Base-by-base conservation (phyloP, 2,888 invertebrate genomes). In the Cantharis rufa region DNA sequence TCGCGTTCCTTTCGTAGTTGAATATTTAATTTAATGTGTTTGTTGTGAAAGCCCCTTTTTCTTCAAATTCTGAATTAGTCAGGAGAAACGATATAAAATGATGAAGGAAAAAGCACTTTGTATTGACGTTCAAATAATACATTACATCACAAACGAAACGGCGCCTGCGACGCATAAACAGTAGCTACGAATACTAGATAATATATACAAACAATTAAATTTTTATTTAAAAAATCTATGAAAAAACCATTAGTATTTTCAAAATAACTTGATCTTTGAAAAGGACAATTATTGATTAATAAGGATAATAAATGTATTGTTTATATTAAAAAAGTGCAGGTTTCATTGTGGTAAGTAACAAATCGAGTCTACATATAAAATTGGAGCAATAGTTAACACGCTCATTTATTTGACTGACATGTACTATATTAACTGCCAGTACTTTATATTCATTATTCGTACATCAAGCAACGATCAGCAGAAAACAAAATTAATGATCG, bases 391-490 rank as follows among this genome's bases (percentile, higher is more conserved):
- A 74, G 74, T 74, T 74, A 74, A 74, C 74, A 70, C 74, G 74
- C 74, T 74, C 74, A 77, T 72, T 77, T 71, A 63, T 75, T 71
- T 78, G 69, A 78, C 72, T 75, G 72, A 78, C 72, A 72, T 72
- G 70, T 71, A 66, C 71, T 77, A 74, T 75, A 78, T 78, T 78
- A 78, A 78, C 75, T 70, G 48, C 21, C 48, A 66, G 69, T 69
- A 70, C 71, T 76, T 76, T 76, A 76, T 78, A 76, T 78, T 78
- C 78, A 74, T 78, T 76, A 78, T 78, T 78, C 78, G 74, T 78
- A 76, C 75, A 74, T 74, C 74, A 76, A 70, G 74, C 74, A 70
- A 68, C 78, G 74, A 76, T 78, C 78, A 72, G 69, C 76, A 76
- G 61, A 74, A 73, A 78, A 78, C 72, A 72, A 78, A 78, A 76